Evolutionary conservation across 1,140 invertebrate species (phyloP).

Genomic region (Himalopsyche phryganea): DNA sequence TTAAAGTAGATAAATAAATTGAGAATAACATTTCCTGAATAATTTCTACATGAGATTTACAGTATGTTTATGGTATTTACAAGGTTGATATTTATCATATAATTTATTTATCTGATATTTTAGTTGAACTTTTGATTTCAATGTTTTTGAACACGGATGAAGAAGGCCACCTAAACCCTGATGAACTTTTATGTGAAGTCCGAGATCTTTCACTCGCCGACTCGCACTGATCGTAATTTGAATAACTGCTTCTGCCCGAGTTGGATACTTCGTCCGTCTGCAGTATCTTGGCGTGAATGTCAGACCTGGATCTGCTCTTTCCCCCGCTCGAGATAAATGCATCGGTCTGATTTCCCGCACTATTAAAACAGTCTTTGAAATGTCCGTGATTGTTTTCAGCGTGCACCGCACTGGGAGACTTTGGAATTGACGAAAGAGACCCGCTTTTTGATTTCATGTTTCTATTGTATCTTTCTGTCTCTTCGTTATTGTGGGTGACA

Average conservation of each 20-base stretch:
- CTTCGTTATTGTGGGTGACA: constrained; percentile 14
- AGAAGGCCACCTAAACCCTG: constrained; percentile 28
- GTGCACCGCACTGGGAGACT: constrained; percentile 11
- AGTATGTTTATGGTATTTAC: too few relatives aligned
- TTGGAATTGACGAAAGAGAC: constrained; percentile 27
- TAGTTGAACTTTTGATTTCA: constrained; percentile 20
- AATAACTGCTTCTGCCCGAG: constrained; percentile 15
- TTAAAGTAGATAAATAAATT: too few relatives aligned
- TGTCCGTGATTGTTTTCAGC: constrained; percentile 1
- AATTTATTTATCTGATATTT: too few relatives aligned
- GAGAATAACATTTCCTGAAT: too few relatives aligned
- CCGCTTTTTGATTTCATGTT: constrained; percentile 29
- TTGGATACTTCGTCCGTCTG: background rate
- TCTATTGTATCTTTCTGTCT: constrained; percentile 21
- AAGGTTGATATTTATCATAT: too few relatives aligned
- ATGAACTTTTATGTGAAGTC: constrained; percentile 12
- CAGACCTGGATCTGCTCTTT: constrained; percentile 16
- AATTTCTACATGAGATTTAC: too few relatives aligned
- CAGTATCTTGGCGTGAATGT: constrained; percentile 12
- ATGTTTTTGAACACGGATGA: constrained; percentile 32
- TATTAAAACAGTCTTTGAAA: constrained; percentile 22
- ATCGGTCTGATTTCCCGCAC: constrained; percentile 1
- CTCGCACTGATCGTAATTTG: constrained; percentile 23
- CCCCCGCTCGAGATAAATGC: constrained; percentile 4
- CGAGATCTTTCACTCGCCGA: constrained; percentile 17